Evolutionary conservation across 2,888 invertebrate species (phyloP), one percentile per base, ranked within the genome.

Genomic region (Cephus nigrinus): DNA sequence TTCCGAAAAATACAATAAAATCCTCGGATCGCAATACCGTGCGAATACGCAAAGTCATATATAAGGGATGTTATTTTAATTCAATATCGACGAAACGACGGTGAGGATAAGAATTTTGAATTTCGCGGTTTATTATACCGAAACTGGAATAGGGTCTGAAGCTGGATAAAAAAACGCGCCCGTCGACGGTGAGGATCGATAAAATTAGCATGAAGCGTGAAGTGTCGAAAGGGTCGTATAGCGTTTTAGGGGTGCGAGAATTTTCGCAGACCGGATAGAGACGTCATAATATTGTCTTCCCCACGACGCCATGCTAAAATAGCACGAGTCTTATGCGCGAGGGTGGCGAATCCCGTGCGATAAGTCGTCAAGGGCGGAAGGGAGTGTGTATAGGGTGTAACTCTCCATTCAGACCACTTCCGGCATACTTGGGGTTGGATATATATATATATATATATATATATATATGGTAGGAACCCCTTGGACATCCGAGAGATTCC

Each of bases 271-370:
- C 83, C 86, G 86, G 85, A 88, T 85, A 80, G 85, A 89, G 87
- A 87, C 87, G 88, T 89, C 88, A 89, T 88, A 90, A 90, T 88
- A 89, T 89, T 89, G 86, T 86, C 86, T 85, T 83, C 82, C 40
- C 84, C 80, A 80, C 84, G 86, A 88, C 86, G 87, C 86, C 86
- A 85, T 83, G 82, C 82, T 69, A 80, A 86, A 88, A 86, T 84
- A 84, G 81, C 81, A 80, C 83, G 82, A 81, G 79, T 83, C 81
- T 73, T 55, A 55, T 69, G 77, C 76, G 72, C 69, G 75, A 69
- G 69, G 69, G 69, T 69, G 40, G 40, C 40, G 40, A 40, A 15
- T 40, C 40, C 15, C 40, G 40, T 15, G 40, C 40, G 40, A 69
- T 69, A 69, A 69, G 69, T 32, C 69, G 69, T 69, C 31, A 32